Conservation (phyloP, 2,888 invertebrate genomes). For the Ctena decussata region DNA sequence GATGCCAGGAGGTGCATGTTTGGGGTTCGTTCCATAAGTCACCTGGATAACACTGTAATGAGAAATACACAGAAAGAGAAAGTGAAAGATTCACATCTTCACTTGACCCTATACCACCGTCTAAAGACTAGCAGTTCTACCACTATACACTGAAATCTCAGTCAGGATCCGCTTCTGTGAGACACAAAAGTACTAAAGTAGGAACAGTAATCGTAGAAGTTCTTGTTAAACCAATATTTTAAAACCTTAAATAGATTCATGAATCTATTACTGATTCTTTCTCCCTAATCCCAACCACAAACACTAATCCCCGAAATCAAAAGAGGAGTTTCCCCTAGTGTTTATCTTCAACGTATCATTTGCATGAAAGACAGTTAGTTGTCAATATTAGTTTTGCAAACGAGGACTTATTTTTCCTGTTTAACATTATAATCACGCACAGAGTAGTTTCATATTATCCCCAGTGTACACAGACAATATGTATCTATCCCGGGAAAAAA, state of each 20-base stretch:
- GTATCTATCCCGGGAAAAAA: conserved; percentile 9
- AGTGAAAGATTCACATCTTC: too few species aligned
- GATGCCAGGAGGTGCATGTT: too few species aligned
- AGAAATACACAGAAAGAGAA: too few species aligned
- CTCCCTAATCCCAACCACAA: not conserved
- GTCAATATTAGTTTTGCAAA: conserved; percentile 9
- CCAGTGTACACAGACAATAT: not conserved
- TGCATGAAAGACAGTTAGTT: conserved; percentile 2
- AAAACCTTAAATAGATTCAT: conserved; percentile 12
- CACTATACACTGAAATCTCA: too few species aligned
- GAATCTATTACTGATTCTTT: conserved; percentile 10
- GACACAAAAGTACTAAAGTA: not conserved
- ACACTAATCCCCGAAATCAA: not conserved
- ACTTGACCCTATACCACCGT: too few species aligned
- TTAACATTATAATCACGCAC: conserved; percentile 6
- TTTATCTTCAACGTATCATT: not conserved
- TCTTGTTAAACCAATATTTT: conserved; percentile 8
- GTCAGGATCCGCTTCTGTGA: not conserved
- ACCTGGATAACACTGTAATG: too few species aligned
- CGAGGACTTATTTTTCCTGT: conserved; percentile 11
- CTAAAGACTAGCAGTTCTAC: too few species aligned
- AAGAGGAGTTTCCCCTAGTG: not conserved
- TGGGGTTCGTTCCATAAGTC: too few species aligned
- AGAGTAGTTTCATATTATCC: conserved; percentile 4
- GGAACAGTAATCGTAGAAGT: not conserved